A percentile compares a stretch with the other conserved stretches of the same genome.
phyloP scores from a whole-genome alignment of 2,888 invertebrate species.

The Silvanus unidentatus region DNA sequence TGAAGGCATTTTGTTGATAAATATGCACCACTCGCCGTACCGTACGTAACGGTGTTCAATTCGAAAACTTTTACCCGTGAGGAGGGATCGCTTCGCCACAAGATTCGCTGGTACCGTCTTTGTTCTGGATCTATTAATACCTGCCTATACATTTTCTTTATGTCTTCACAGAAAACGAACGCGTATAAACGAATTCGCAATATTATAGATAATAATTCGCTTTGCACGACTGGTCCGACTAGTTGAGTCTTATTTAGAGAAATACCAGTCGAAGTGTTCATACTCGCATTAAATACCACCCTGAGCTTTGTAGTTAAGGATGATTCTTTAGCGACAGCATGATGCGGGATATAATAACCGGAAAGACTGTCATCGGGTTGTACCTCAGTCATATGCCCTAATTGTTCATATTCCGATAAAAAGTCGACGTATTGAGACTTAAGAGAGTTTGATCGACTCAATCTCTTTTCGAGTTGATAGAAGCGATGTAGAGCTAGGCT shows the following conservation, averaged over 20 bases:
- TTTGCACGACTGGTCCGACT: constrained; percentile 1
- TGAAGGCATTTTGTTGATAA: constrained; percentile 2
- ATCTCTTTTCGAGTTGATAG: constrained; percentile 1
- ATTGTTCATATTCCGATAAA: background rate
- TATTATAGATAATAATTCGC: background rate
- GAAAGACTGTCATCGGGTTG: too few species aligned
- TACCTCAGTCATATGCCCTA: constrained; percentile 2
- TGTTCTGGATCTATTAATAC: background rate
- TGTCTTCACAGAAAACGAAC: background rate
- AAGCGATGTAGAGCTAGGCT: constrained; percentile 1
- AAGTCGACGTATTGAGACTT: background rate
- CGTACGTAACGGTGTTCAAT: constrained; percentile 11
- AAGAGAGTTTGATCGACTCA: background rate
- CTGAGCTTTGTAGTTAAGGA: background rate
- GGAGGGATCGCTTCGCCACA: background rate
- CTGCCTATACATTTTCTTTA: constrained; percentile 1
- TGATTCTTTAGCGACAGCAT: background rate
- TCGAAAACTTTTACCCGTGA: background rate
- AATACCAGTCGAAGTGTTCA: background rate
- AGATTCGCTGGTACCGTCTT: background rate
- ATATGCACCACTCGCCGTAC: constrained; percentile 5
- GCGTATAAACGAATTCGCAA: background rate
- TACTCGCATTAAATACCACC: background rate
- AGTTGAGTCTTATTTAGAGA: background rate
- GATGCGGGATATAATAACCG: background rate